Percentiles rank a stretch among this genome's conserved stretches.
Conservation (phyloP, 1,140 invertebrate genomes). For the Drosophila simulans region DNA sequence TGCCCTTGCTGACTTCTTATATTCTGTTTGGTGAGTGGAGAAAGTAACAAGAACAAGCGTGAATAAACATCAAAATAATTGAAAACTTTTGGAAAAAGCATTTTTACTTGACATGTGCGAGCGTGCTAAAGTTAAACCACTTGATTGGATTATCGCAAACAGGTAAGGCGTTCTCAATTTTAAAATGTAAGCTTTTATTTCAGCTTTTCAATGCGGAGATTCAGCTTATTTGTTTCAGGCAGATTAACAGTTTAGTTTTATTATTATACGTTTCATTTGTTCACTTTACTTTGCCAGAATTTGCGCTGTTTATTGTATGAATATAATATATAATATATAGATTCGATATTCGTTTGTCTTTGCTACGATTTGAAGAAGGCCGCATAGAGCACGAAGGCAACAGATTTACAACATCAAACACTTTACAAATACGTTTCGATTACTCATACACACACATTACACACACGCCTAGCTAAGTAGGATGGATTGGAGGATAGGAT, state of each 20-base stretch:
- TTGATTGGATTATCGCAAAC: neutral
- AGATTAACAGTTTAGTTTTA: slow-evolving; percentile 52
- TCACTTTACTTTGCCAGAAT: slow-evolving; percentile 12
- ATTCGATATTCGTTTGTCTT: slow-evolving; percentile 56
- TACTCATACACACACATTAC: slow-evolving; percentile 34
- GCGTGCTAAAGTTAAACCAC: neutral
- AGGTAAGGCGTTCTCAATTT: slow-evolving; percentile 13
- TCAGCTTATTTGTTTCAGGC: slow-evolving; percentile 18
- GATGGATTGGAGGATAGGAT: slow-evolving; percentile 8
- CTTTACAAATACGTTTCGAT: slow-evolving; percentile 54
- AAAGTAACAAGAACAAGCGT: slow-evolving; percentile 57
- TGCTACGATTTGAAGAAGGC: slow-evolving; percentile 73
- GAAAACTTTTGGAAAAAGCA: slow-evolving; percentile 17
- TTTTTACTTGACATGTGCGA: slow-evolving; percentile 2
- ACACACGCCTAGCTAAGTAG: slow-evolving; percentile 31
- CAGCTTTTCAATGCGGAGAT: neutral
- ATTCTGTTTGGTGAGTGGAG: slow-evolving; percentile 56
- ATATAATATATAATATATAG: slow-evolving; percentile 54
- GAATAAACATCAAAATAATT: slow-evolving; percentile 61
- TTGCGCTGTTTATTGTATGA: slow-evolving; percentile 56
- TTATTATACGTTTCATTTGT: slow-evolving; percentile 22
- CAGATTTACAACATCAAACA: slow-evolving; percentile 83
- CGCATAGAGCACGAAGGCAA: slow-evolving; percentile 81
- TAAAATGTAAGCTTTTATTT: slow-evolving; percentile 45
- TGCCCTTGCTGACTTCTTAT: slow-evolving; percentile 15